These are phyloP conservation scores for Glossophaga mutica DNA, from an alignment of 2,797 vertebrate genomes.

Conservation along the genomic window DNA sequence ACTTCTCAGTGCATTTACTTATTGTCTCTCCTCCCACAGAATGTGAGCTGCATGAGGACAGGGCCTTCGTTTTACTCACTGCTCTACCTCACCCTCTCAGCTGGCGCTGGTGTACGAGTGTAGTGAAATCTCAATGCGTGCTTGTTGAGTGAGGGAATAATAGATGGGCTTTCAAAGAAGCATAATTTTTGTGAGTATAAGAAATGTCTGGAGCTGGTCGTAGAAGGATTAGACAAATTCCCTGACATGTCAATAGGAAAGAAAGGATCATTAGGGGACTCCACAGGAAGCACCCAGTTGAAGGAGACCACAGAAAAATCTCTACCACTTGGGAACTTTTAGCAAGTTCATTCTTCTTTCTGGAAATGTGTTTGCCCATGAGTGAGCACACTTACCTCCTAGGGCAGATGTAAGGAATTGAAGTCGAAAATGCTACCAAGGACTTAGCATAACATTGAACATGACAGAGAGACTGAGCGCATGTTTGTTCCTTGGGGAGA, in stretches of 20 bases:
- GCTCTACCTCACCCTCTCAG: too few relatives aligned
- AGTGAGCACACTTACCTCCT: not conserved
- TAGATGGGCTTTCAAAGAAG: not conserved
- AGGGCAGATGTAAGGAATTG: not conserved
- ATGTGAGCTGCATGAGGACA: not conserved
- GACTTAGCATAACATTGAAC: not conserved
- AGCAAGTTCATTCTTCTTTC: conserved; percentile 18
- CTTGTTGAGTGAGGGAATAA: not conserved
- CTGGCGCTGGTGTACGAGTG: not conserved
- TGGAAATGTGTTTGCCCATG: not conserved
- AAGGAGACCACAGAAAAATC: not conserved
- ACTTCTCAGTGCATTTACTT: not conserved
- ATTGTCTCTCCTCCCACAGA: not conserved
- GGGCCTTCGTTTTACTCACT: not conserved
- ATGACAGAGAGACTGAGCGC: not conserved
- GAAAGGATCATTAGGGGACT: not conserved
- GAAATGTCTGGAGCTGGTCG: not conserved
- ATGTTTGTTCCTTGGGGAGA: not conserved
- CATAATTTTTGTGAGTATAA: not conserved
- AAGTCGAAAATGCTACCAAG: not conserved
- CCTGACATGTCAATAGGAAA: not conserved
- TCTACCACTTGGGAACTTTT: not conserved
- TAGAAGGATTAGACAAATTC: not conserved
- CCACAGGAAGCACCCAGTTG: not conserved
- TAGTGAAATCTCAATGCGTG: not conserved